Evolutionary conservation across 2,888 invertebrate species (phyloP), one percentile per base, ranked within the genome.

Genomic region (Brachyopa scutellaris): DNA sequence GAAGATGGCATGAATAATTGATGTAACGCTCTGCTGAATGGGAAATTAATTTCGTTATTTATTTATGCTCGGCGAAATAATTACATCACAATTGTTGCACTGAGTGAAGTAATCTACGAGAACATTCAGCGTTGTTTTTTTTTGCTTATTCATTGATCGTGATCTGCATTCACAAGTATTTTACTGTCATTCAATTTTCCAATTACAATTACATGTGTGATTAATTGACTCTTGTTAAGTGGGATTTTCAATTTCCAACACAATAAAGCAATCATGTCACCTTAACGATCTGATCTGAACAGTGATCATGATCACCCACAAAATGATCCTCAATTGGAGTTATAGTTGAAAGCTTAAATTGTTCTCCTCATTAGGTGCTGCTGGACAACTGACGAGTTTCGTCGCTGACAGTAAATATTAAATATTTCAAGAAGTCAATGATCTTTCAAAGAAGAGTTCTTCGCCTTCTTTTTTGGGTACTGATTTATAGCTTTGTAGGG

Each of bases 1-100:
- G 33, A 61, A 6, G 51, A 33, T 62, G 51, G 31, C 72, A 72
- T 72, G 61, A 72, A 72, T 72, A 72, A 72, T 72, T 72, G 51
- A 72, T 72, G 72, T 72, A 61, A 72, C 55, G 61, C 61, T 51
- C 61, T 33, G 51, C 1, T 61, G 61, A 51, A 49, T 70, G 36
- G n/a, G 26, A 51, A 51, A 66, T 64, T 49, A 49, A 49, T 49
- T 36, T 64, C 13, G 15, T 33, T n/a, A 17, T 64, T 47, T 36
- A 21, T 38, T 17, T 57, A 57, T 57, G 57, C 26, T 26, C 23
- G 42, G 26, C 36, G 17, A 26, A 61, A 72, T 72, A 51, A 51
- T 66, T 38, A 13, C 64, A 38, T 17, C 15, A 17, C 13, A 2
- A 19, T 7, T 26, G 49, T 49, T 26, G 13, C 11, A 23, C 21